phyloP scores from a whole-genome alignment of 2,888 invertebrate genomes.

The Bembecia ichneumoniformis region DNA sequence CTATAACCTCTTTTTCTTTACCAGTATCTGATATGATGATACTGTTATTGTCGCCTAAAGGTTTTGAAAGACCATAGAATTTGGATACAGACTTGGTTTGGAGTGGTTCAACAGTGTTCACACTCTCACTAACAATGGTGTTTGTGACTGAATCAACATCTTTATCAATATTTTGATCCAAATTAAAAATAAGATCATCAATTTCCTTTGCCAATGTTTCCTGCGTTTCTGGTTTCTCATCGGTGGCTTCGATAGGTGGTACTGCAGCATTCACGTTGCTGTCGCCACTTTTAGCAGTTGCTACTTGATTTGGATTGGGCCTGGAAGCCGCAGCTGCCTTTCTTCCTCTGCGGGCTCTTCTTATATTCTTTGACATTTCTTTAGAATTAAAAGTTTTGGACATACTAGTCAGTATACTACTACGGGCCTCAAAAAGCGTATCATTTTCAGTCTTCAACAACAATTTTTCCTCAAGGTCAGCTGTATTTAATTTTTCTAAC shows the following conservation, averaged over 20 bases:
- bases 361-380: constrained; percentile 61
- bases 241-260: constrained; percentile 25
- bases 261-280: constrained; percentile 18
- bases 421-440: constrained; percentile 65
- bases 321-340: constrained; percentile 47
- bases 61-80: constrained; percentile 51
- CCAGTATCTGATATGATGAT: constrained; percentile 39
- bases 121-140: constrained; percentile 12
- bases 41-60: constrained; percentile 46
- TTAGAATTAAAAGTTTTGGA: constrained; percentile 69
- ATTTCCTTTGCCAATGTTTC: constrained; percentile 63
- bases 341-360: constrained; percentile 58
- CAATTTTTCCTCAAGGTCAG: constrained; percentile 73
- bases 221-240: constrained; percentile 53
- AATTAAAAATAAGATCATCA: constrained; percentile 56
- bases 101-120: constrained; percentile 25
- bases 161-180: constrained; percentile 55
- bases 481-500: constrained; percentile 59
- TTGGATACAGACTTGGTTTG: constrained; percentile 48
- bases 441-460: constrained; percentile 74
- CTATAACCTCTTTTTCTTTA: constrained; percentile 42
- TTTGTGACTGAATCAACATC: constrained; percentile 37
- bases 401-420: constrained; percentile 69
- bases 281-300: constrained; percentile 18
- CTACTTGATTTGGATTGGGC: constrained; percentile 13